A percentile compares a stretch with the other conserved stretches of the same genome.
phyloP scores from a whole-genome alignment of 2,113 vertebrate species.

The Pteropus alecto region DNA sequence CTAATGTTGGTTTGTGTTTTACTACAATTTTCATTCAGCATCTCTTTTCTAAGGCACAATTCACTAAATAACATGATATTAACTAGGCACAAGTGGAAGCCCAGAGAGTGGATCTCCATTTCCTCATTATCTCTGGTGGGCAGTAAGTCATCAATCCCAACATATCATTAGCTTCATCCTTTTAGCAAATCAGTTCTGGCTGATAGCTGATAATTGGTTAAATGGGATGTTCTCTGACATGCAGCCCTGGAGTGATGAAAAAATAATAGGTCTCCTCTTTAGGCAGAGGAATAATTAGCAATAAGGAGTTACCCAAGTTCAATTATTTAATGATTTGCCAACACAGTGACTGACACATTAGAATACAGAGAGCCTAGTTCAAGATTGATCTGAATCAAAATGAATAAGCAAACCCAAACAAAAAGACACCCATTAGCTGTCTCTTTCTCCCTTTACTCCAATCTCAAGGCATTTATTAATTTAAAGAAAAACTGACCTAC shows the following conservation, averaged over 20 bases:
- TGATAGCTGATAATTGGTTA: constrained; percentile 58
- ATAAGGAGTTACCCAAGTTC: constrained; percentile 20
- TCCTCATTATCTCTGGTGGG: constrained; percentile 19
- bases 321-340: constrained; percentile 63
- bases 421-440: background rate
- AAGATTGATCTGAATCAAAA: constrained; percentile 11
- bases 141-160: constrained; percentile 35
- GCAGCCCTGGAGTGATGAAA: constrained; percentile 13
- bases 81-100: constrained; percentile 16
- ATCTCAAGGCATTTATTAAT: background rate
- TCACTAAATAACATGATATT: constrained; percentile 6
- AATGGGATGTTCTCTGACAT: constrained; percentile 58
- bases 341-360: background rate
- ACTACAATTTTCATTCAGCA: background rate
- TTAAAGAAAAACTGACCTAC: background rate
- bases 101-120: constrained; percentile 4
- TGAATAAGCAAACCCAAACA: background rate
- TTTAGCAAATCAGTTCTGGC: constrained; percentile 57
- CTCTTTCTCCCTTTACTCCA: background rate
- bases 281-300: constrained; percentile 48
- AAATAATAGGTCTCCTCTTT: constrained; percentile 64
- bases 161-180: constrained; percentile 35
- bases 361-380: background rate
- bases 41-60: background rate
- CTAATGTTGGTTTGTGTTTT: background rate